phyloP scores from a whole-genome alignment of 1,140 invertebrate species.

The Nylanderia fulva region DNA sequence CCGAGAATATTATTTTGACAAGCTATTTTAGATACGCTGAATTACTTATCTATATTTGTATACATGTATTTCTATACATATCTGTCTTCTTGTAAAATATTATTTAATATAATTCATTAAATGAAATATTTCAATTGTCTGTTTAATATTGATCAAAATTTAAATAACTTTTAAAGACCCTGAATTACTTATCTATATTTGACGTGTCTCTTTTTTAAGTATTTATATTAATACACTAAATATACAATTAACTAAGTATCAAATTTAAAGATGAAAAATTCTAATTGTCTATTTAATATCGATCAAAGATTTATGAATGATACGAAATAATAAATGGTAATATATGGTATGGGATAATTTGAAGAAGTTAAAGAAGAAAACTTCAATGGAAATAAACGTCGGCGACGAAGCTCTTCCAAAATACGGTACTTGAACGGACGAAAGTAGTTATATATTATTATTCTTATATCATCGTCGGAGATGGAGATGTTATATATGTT shows the following conservation, averaged over 20 bases:
- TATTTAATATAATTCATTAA: background rate
- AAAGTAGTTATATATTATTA: slow-evolving; percentile 65
- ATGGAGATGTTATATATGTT: slow-evolving; percentile 7
- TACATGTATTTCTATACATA: no score
- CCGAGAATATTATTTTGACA: background rate
- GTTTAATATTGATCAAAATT: background rate
- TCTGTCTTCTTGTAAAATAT: no score
- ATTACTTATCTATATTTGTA: background rate
- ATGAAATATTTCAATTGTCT: background rate
- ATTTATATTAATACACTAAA: no score
- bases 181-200: no score
- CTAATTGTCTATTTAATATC: background rate
- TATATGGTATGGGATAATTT: no score
- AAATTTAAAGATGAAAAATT: background rate
- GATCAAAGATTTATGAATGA: background rate
- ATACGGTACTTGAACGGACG: slow-evolving; percentile 15
- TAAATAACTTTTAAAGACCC: no score
- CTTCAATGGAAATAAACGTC: slow-evolving; percentile 33
- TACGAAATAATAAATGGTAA: background rate
- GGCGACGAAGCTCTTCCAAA: background rate
- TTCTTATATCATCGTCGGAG: slow-evolving; percentile 69
- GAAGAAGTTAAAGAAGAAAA: background rate
- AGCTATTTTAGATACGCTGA: background rate
- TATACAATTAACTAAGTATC: no score
- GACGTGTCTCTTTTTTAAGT: no score